Base-by-base conservation (phyloP, 1,140 invertebrate species). In the Pemphigus obesinymphae region DNA sequence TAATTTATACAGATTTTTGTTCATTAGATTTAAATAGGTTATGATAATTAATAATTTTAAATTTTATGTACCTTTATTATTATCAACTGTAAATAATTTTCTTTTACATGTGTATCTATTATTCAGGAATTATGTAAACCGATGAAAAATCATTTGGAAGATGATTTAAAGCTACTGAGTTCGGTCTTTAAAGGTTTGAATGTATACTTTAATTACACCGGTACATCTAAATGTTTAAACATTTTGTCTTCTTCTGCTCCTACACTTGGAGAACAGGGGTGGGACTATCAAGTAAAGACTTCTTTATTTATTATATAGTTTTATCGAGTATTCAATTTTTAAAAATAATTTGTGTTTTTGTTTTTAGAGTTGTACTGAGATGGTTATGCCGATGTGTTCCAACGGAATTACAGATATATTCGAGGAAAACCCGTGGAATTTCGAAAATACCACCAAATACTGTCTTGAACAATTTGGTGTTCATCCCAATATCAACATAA, bases 331-430 rank as follows among this genome's bases (percentile, higher is more conserved):
- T n/a, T n/a, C 37, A 8, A 11, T 45, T 45, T 45, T 45, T 13
- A 1, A 45, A 13, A 29, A 72, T 4, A 2, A 45, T 26, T 20
- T 81, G 68, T 85, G 85, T 89, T 87, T n/a, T n/a, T n/a, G n/a
- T n/a, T n/a, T n/a, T 83, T 88, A 97, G 91, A 89, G 92, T 11
- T 99, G 97, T 86, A 97, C 96, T 37, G 97, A 99, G 88, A 97
- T 99, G 93, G 92, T 97, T 61, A 96, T 97, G 93, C 96, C 96
- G 0, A 92, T 95, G 88, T 98, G 97, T 87, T 88, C 90, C 8
- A 91, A 92, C 84, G 93, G 93, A 20, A 85, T 88, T 15, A 89
- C 91, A 37, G 95, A 95, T 84, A 96, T 99, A 92, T 98, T 97
- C 87, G 93, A 95, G 85, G 88, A 90, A 3, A 83, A 85, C 0